Conservation (phyloP, 2,113 vertebrate genomes). For the Menura novaehollandiae region DNA sequence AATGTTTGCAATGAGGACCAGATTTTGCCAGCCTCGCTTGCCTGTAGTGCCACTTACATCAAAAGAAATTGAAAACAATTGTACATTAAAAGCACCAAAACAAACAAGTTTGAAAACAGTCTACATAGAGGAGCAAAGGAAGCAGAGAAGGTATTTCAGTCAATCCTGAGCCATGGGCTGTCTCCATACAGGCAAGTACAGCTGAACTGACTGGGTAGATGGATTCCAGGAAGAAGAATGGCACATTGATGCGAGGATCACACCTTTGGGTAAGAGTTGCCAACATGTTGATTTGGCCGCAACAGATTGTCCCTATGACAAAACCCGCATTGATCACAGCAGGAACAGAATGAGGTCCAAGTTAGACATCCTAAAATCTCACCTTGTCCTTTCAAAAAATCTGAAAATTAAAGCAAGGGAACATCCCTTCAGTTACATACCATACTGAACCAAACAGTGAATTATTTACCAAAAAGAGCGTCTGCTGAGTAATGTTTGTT, state of each 20-base stretch:
- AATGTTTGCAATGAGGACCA: slow-evolving; percentile 19
- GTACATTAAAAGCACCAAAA: not conserved
- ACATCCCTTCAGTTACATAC: not conserved
- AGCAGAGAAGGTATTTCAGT: not conserved
- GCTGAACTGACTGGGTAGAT: not conserved
- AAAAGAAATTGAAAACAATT: slow-evolving; percentile 24
- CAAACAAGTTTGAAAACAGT: not conserved
- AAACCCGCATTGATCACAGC: not conserved
- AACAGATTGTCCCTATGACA: not conserved
- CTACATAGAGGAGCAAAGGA: not conserved
- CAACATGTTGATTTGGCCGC: not conserved
- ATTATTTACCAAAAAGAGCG: not conserved
- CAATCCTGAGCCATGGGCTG: not conserved
- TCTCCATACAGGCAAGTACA: not conserved
- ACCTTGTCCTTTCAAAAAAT: not conserved
- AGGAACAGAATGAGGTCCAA: not conserved
- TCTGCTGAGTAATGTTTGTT: not conserved
- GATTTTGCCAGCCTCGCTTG: not conserved
- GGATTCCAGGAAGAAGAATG: not conserved
- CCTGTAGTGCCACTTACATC: slow-evolving; percentile 28
- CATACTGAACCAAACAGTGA: not conserved
- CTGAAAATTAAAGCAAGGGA: not conserved
- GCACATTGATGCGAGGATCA: rapidly evolving
- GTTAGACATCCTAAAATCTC: not conserved
- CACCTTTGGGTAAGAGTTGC: not conserved